Conservation (phyloP, 1,140 invertebrate species). For the Nomia melanderi region DNA sequence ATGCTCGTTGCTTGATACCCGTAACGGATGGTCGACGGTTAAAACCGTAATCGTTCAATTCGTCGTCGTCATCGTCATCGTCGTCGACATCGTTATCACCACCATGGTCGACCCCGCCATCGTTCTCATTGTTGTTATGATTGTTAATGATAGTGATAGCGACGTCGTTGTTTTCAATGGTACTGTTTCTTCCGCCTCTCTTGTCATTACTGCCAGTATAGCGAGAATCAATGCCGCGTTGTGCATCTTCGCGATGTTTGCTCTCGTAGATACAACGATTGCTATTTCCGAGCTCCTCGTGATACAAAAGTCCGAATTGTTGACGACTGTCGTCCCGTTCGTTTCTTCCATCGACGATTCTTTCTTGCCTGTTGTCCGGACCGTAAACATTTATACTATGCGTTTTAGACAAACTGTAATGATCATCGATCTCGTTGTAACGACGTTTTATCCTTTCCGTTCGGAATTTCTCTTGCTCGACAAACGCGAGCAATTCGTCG, state of each 20-base stretch:
- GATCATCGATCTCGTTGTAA: conserved; percentile 80
- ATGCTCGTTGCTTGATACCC: conserved; percentile 86
- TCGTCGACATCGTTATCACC: conserved; percentile 23
- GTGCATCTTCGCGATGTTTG: background rate
- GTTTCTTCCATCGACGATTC: background rate
- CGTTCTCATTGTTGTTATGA: background rate
- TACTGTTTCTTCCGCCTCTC: background rate
- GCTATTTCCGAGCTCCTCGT: conserved; percentile 10
- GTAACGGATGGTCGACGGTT: conserved; percentile 92
- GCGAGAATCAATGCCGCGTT: background rate
- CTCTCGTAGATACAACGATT: background rate
- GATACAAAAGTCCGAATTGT: background rate
- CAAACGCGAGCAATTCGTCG: conserved; percentile 91
- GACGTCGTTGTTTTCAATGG: background rate
- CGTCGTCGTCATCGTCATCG: conserved; percentile 86
- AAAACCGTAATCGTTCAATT: conserved; percentile 94
- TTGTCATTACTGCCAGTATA: background rate
- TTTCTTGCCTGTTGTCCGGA: background rate
- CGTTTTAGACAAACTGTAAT: conserved; percentile 26
- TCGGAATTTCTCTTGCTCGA: conserved; percentile 89
- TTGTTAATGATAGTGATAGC: background rate
- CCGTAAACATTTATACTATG: background rate
- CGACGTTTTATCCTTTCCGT: conserved; percentile 91
- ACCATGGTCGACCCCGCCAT: conserved; percentile 23
- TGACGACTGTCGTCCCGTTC: background rate